Evolutionary conservation across 2,888 invertebrate species (phyloP), one percentile per base, ranked within the genome.

Genomic region (Ochlodes sylvanus): DNA sequence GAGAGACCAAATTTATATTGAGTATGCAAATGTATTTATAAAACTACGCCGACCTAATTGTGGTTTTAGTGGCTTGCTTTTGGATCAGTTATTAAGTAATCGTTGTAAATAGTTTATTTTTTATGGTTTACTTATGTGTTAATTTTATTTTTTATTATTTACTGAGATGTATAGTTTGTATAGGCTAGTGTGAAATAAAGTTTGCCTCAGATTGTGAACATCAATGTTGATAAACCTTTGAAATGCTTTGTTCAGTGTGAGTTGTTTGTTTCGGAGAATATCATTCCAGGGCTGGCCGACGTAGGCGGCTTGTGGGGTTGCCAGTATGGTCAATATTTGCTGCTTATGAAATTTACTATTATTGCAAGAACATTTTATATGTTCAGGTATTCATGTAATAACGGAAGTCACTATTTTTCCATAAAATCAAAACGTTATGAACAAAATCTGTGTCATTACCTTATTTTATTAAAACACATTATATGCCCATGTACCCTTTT

Each of bases 61-160:
- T 54, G 52, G 17, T 52, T 63, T 61, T 14, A 42, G 32, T 47
- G 58, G 50, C 17, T 55, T 69, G 57, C 44, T 72, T 73, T 70
- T 56, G 55, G 47, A 47, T 62, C 34, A 47, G 61, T 44, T 65
- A 68, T 70, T 71, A 75, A 70, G 66, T 78, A 83, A 87, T 85
- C 76, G 78, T 77, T 89, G 90, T 91, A 90, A 84, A 90, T 90
- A 89, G 73, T 86, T 83, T 82, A 82, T 87, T 89, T 89, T 90
- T 87, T 89, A 84, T 80, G 81, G 73, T 85, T 88, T 86, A 84
- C 86, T 85, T 88, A 87, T 82, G 85, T 80, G 80, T 84, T 81
- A 81, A 78, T 81, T 83, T 86, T 84, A 84, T 87, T 88, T 87
- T 87, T 84, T 88, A 86, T 86, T 79, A 81, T 90, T 90, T 90